phyloP scores from a whole-genome alignment of 2,797 vertebrate genomes.

The Sphenodon punctatus region DNA sequence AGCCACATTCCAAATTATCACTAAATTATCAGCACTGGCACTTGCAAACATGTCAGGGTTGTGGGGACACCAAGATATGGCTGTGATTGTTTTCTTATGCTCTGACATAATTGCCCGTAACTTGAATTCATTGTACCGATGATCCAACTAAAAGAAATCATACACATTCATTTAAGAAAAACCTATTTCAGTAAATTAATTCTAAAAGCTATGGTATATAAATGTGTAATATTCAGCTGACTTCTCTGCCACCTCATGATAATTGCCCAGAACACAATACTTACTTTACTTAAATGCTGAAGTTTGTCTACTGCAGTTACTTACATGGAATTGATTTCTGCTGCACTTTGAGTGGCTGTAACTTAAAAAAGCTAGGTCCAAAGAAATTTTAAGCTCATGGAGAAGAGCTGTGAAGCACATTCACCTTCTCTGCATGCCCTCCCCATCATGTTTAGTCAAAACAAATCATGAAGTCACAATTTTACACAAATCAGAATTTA shows the following conservation, averaged over 20 bases:
- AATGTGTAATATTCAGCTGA: too few species aligned
- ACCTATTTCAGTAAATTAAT: neutral
- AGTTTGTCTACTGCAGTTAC: too few species aligned
- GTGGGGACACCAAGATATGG: constrained; percentile 95
- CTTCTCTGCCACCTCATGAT: neutral
- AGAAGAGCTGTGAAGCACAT: neutral
- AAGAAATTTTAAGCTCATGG: neutral
- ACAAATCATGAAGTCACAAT: too few species aligned
- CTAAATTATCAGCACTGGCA: constrained; percentile 90
- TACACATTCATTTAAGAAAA: constrained; percentile 37
- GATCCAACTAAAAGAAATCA: constrained; percentile 86
- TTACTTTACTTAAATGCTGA: neutral
- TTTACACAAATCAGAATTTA: too few species aligned
- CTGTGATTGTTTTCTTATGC: constrained; percentile 97
- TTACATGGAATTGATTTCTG: too few species aligned
- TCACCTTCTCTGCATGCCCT: too few species aligned
- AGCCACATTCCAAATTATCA: constrained; percentile 95
- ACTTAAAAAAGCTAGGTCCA: neutral
- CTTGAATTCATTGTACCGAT: constrained; percentile 94
- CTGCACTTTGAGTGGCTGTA: neutral
- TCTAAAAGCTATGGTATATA: neutral
- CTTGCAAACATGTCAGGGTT: constrained; percentile 91
- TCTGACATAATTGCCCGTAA: constrained; percentile 95
- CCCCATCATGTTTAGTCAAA: too few species aligned
- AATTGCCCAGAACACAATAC: neutral